Conservation (phyloP, 2,888 invertebrate genomes). For the Agapostemon virescens region DNA sequence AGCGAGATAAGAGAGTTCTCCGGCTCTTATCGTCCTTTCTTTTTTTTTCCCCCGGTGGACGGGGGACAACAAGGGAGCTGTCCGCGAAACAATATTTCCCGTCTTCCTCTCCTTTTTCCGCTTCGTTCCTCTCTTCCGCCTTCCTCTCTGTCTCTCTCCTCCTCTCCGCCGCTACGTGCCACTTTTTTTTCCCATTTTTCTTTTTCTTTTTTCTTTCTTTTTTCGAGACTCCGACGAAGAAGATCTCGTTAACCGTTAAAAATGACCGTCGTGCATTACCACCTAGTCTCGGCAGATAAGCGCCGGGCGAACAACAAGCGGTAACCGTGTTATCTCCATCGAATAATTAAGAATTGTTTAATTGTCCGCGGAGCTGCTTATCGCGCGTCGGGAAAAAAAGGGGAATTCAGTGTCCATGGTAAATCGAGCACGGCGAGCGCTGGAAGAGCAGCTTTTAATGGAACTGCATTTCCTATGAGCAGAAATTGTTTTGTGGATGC, state of each 20-base stretch:
- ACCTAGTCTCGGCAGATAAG: conserved; percentile 48
- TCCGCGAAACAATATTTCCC: conserved; percentile 48
- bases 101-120: neutral
- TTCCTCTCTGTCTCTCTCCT: neutral
- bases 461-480: neutral
- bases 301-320: conserved; percentile 19
- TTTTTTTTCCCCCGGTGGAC: conserved; percentile 37
- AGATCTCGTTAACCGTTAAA: conserved; percentile 54
- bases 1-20: conserved; percentile 43
- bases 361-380: conserved; percentile 50
- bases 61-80: conserved; percentile 39
- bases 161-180: neutral
- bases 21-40: conserved; percentile 34
- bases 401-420: conserved; percentile 26
- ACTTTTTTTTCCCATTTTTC: neutral
- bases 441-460: too few species aligned
- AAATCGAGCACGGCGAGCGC: conserved; percentile 8
- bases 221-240: conserved; percentile 12
- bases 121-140: neutral
- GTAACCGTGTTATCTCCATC: conserved; percentile 56
- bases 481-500: neutral
- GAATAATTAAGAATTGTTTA: conserved; percentile 67
- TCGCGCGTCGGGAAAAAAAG: conserved; percentile 40
- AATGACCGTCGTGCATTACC: conserved; percentile 48
- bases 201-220: too few species aligned